Conservation (phyloP, 1,140 invertebrate genomes). For the Saccostrea cuccullata region DNA sequence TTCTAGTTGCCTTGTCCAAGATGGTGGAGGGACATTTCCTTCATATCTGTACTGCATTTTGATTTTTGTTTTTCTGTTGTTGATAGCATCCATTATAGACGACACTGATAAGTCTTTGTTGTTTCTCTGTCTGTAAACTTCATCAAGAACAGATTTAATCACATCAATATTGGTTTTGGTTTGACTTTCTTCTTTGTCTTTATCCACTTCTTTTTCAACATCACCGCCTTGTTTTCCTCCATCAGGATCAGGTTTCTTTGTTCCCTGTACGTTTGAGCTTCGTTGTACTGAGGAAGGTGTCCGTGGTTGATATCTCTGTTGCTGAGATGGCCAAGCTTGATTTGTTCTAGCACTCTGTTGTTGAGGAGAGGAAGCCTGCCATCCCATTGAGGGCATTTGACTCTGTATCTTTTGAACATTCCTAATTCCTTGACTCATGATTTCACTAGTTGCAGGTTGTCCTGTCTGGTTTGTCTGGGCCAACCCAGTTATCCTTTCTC, state of each 20-base stretch:
- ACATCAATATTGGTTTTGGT: constrained; percentile 1
- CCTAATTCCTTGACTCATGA: constrained; percentile 6
- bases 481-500: not conserved
- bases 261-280: not conserved
- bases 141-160: constrained; percentile 6
- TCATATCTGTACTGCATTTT: constrained; percentile 45
- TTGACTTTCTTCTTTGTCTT: constrained; percentile 19
- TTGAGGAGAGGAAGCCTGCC: not conserved
- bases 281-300: not conserved
- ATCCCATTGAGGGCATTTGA: not conserved
- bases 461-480: not conserved
- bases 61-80: not conserved
- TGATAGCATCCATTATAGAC: constrained; percentile 21
- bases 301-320: not conserved
- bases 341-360: not conserved
- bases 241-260: not conserved
- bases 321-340: not conserved
- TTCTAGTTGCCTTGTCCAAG: not conserved
- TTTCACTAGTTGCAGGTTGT: not conserved
- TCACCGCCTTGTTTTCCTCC: constrained; percentile 12
- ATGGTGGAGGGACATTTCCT: constrained; percentile 1
- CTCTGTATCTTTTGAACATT: constrained; percentile 11
- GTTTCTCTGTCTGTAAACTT: constrained; percentile 11
- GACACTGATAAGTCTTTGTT: constrained; percentile 5
- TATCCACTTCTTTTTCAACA: constrained; percentile 35